Percentiles rank a stretch among this genome's conserved stretches.
Evolutionary conservation across 2,113 vertebrate genomes (phyloP).

Genomic region (Myodes glareolus): DNA sequence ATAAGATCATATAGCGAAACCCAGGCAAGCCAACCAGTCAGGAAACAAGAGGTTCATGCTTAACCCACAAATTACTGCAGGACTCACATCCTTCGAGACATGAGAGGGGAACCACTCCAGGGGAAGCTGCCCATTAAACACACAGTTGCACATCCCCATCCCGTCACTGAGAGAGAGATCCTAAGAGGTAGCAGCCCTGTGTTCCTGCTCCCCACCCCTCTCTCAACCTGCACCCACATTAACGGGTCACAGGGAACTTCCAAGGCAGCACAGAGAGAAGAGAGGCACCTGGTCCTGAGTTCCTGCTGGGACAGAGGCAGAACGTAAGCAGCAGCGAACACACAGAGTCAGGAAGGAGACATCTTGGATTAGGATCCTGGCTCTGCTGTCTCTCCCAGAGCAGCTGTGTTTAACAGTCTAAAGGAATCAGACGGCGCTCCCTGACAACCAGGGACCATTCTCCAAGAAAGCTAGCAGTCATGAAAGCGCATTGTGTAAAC

Average conservation of each 20-base stretch:
- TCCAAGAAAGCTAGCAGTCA: neutral
- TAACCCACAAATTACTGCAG: neutral
- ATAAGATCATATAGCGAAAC: slow-evolving; percentile 40
- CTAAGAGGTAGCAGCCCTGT: neutral
- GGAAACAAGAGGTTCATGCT: neutral
- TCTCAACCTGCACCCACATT: neutral
- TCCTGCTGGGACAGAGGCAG: neutral
- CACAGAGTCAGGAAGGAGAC: fast-evolving
- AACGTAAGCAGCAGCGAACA: neutral
- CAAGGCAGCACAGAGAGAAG: neutral
- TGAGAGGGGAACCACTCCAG: neutral
- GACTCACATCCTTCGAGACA: neutral
- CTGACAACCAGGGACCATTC: neutral
- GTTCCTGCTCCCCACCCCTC: no score
- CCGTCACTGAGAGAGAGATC: neutral
- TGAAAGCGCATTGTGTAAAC: neutral
- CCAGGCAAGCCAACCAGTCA: neutral
- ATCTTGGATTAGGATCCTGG: neutral
- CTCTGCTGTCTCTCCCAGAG: neutral
- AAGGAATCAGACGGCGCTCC: neutral
- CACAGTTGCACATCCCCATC: neutral
- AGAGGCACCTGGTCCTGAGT: neutral
- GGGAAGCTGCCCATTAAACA: neutral
- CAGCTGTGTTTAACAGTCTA: neutral
- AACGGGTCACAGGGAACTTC: neutral